Evolutionary conservation across 23 tunicate genomes (phyloP), one percentile per base, ranked within the genome.

Genomic region (Styela clava): DNA sequence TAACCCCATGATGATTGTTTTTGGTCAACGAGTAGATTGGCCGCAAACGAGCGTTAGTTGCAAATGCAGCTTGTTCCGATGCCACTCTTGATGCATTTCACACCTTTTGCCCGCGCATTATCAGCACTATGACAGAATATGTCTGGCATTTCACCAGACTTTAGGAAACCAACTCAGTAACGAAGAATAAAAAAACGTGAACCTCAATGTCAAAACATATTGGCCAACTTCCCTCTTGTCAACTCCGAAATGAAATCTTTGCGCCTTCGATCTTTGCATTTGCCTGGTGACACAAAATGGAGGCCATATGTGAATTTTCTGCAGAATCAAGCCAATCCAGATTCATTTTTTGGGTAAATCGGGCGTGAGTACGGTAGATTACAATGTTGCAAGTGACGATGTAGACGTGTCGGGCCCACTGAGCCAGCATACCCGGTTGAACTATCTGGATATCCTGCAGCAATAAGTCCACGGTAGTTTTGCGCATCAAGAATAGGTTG

Each of bases 361-460:
- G 64, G 62, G 24, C 81, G 24, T 22, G 81, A 51, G 64, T 76
- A 76, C 12, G 81, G 65, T 22, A 33, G 81, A 16, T 36, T 52
- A 9, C 32, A 24, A 31, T 76, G 63, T 24, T 76, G 81, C 65
- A 52, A 33, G 44, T 36, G 30, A 21, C 81, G 81, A 76, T 76
- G 37, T 27, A 76, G 27, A 23, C 81, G 52, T 21, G 81, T 35
- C 18, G 81, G 64, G n/a, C 62, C 81, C 24, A 56, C 81, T 37
- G 81, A 36, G 31, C 31, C 31, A 28, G 52, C 31, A 52, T 29
- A 24, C 24, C 31, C 31, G 71, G 71, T 0, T 16, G 31, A 27
- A n/a, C 81, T 44, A 9, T 36, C 81, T 18, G 37, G 44, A 44
- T 76, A 76, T 52, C 81, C 81, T 0, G 62, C 65, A 25, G 81